phyloP scores from a whole-genome alignment of 2,797 vertebrate species.

The Knipowitschia caucasica region DNA sequence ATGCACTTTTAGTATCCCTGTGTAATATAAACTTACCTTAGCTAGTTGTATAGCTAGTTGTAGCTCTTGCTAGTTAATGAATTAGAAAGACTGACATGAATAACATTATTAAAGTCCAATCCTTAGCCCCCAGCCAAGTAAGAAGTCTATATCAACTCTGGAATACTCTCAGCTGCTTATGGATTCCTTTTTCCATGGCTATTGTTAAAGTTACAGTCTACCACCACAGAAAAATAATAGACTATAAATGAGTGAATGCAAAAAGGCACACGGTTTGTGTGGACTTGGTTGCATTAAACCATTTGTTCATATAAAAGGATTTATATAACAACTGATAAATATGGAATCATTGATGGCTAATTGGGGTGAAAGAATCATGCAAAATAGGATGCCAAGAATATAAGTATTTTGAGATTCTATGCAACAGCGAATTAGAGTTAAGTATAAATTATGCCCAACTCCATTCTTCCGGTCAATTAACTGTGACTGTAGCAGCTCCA shows the following conservation, averaged over 20 bases:
- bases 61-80: too few species aligned
- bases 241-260: neutral
- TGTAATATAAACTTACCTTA: too few species aligned
- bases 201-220: neutral
- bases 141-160: too few species aligned
- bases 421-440: slow-evolving; percentile 62
- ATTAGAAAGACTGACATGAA: too few species aligned
- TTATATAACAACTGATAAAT: too few species aligned
- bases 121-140: too few species aligned
- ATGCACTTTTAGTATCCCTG: too few species aligned
- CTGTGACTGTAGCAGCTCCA: slow-evolving; percentile 53
- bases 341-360: slow-evolving; percentile 21
- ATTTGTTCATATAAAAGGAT: too few species aligned
- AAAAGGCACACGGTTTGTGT: neutral
- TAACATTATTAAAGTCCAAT: too few species aligned
- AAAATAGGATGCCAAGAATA: slow-evolving; percentile 1
- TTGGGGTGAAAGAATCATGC: slow-evolving; percentile 31
- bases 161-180: too few species aligned
- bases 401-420: slow-evolving; percentile 10
- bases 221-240: neutral
- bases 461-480: slow-evolving; percentile 69
- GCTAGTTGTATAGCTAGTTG: too few species aligned
- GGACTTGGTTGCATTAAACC: neutral
- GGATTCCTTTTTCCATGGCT: too few species aligned
- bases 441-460: slow-evolving; percentile 58